Evolutionary conservation across 2,888 invertebrate genomes (phyloP).

Genomic region (Mesochorus sp.): DNA sequence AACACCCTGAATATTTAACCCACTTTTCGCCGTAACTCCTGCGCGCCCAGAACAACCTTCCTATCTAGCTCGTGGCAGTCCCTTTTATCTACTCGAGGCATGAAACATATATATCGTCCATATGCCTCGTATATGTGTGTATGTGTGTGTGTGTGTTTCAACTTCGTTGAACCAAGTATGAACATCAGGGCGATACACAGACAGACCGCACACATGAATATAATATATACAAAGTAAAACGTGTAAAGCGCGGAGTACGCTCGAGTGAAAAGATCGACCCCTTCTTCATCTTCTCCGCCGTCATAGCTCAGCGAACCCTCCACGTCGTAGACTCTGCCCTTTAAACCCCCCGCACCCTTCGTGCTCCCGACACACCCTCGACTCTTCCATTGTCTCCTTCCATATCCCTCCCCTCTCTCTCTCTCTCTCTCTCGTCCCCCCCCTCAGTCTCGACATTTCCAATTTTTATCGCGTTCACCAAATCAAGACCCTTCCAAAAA

Average conservation of each 20-base stretch:
- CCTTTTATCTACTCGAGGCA: conserved; percentile 1
- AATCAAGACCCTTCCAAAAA: conserved; percentile 37
- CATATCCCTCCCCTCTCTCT: too few species aligned
- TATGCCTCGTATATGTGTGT: not conserved
- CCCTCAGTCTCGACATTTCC: conserved; percentile 61
- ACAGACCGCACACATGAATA: not conserved
- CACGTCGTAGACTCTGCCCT: not conserved
- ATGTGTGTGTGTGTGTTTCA: too few species aligned
- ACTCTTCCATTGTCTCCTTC: conserved; percentile 51
- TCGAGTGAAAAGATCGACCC: conserved; percentile 27
- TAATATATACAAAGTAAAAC: not conserved
- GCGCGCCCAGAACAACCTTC: conserved; percentile 5
- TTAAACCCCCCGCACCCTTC: conserved; percentile 13
- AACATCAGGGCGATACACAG: not conserved
- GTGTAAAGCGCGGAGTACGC: too few species aligned
- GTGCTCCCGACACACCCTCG: not conserved
- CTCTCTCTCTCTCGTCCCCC: too few species aligned
- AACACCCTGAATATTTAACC: conserved; percentile 78
- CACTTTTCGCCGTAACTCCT: conserved; percentile 66
- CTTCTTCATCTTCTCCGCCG: conserved; percentile 42
- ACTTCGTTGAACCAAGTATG: too few species aligned
- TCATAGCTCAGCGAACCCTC: not conserved
- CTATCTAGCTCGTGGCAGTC: conserved; percentile 33
- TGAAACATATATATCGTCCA: not conserved
- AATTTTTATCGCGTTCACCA: conserved; percentile 63